Evolutionary conservation across 2,888 invertebrate genomes (phyloP), one percentile per base, ranked within the genome.

Genomic region (Halictus ligatus): DNA sequence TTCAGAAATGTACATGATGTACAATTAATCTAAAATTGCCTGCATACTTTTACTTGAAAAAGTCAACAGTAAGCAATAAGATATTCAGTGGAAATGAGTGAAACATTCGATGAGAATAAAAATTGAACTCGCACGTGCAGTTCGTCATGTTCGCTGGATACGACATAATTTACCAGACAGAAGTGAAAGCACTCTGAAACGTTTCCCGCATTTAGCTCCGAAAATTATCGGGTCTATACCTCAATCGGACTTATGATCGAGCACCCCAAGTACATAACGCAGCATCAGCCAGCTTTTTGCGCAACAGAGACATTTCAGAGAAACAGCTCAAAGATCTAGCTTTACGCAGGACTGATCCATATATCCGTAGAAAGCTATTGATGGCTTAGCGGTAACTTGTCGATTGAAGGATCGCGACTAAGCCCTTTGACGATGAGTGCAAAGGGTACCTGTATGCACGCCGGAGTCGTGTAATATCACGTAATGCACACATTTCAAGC

Each of bases 331-430:
- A 40, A 71, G 25, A 35, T 8, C 13, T 50, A 54, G n/a, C 67
- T 54, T 69, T 25, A 50, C 25, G n/a, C 40, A 15, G 48, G 46
- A 10, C 67, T 58, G 67, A 72, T 82, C 73, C 35, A 2, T 74
- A 77, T 74, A n/a, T n/a, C n/a, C n/a, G n/a, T 13, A 82, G 64
- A 82, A 77, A 77, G 77, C 67, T 67, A 84, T 84, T 74, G 83
- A 82, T 74, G 76, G 67, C 71, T 73, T 64, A 58, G 48, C 73
- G 77, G 73, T 73, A 74, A 74, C 83, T 77, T 82, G 83, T 40
- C 73, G 64, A 76, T 73, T 74, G 69, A 77, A 48, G 58, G 73
- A 82, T 77, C 76, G 73, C 82, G 69, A 73, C 58, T 67, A 82
- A 82, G 82, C 73, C 77, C 77, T 77, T 74, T 67, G 73, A 73